Percentiles rank a stretch among this genome's conserved stretches.
Conservation (phyloP, 2,888 invertebrate genomes). For the Drosophila meridiana region DNA sequence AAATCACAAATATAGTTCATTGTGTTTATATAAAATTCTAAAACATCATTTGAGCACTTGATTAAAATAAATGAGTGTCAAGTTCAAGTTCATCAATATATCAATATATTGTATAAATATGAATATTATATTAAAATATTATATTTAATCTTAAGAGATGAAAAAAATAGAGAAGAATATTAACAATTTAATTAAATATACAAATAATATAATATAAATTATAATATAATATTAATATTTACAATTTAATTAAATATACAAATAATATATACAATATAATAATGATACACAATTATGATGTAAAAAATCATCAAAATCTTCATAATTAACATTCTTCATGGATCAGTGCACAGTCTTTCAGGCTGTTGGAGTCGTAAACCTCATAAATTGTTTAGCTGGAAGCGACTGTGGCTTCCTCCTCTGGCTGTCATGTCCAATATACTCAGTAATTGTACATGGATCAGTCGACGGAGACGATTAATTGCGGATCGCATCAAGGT, state of each 20-base stretch:
- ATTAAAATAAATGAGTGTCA: not conserved
- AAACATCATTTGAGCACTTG: not conserved
- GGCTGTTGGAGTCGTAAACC: not conserved
- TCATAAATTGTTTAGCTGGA: conserved; percentile 15
- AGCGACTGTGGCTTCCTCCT: conserved; percentile 1
- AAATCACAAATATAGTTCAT: not conserved
- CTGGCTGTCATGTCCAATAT: conserved; percentile 19
- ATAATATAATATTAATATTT: no score
- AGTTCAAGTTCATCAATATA: not conserved
- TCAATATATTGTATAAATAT: not conserved
- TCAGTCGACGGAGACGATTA: conserved; percentile 33
- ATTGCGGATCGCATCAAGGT: conserved; percentile 35
- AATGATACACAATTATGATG: not conserved
- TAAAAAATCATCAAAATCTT: not conserved
- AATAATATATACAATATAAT: not conserved
- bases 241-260: no score
- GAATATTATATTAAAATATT: no score
- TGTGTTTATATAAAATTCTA: not conserved
- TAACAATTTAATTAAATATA: no score
- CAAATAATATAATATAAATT: no score
- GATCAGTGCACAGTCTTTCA: not conserved
- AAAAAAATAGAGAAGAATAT: no score
- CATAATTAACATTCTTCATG: not conserved
- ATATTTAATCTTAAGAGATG: no score
- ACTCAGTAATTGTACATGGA: conserved; percentile 10